Conservation (phyloP, 2,888 invertebrate genomes). For the Troilus luridus region DNA sequence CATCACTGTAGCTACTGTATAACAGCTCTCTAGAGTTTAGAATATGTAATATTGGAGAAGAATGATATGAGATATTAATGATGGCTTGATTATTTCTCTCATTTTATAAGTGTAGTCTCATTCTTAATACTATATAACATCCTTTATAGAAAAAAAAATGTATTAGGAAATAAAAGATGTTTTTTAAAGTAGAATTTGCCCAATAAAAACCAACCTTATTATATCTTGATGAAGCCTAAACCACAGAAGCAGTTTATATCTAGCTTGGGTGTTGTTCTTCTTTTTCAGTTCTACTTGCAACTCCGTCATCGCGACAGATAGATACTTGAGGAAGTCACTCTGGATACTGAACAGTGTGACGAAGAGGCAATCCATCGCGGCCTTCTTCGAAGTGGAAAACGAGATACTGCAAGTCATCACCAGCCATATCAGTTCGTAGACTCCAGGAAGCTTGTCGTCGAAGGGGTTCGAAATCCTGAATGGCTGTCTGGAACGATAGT, state of each 20-base stretch:
- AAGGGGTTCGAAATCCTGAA: conserved; percentile 22
- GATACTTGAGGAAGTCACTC: conserved; percentile 31
- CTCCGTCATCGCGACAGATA: neutral
- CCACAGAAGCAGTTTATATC: conserved; percentile 5
- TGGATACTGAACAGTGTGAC: conserved; percentile 12
- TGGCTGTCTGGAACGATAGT: conserved; percentile 2
- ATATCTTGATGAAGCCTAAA: conserved; percentile 36
- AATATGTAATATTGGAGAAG: too few species aligned
- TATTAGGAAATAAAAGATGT: neutral
- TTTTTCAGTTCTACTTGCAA: neutral
- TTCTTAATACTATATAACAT: neutral
- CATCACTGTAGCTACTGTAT: too few species aligned
- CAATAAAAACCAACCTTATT: neutral
- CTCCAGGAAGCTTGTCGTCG: conserved; percentile 33
- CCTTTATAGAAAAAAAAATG: neutral
- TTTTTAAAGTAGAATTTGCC: neutral
- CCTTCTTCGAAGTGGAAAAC: conserved; percentile 17
- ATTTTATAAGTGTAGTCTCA: neutral
- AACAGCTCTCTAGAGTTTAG: too few species aligned
- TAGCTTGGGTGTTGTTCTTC: neutral
- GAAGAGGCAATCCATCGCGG: neutral
- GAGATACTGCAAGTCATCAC: conserved; percentile 24
- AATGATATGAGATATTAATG: too few species aligned
- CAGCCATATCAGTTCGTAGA: conserved; percentile 4
- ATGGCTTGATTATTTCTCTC: neutral